These are phyloP conservation scores for Lepidochrysops patricia DNA, from an alignment of 2,888 invertebrate species.

Conservation along the genomic window DNA sequence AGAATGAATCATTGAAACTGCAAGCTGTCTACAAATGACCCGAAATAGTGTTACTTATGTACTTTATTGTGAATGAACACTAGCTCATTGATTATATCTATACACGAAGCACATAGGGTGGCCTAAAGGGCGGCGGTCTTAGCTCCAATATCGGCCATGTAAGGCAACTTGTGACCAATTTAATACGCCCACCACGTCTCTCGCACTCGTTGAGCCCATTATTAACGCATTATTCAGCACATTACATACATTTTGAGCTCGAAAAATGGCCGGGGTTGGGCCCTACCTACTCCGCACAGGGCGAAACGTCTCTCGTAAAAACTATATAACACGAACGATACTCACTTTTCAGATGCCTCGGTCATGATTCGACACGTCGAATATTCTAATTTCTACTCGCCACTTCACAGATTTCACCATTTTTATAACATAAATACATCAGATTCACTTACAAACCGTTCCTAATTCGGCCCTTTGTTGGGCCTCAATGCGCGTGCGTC, in stretches of 20 bases:
- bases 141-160: conserved; percentile 27
- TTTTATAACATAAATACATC: conserved; percentile 86
- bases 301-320: conserved; percentile 49
- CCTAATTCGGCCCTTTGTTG: conserved; percentile 72
- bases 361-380: conserved; percentile 91
- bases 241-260: conserved; percentile 43
- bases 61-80: conserved; percentile 69
- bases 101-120: conserved; percentile 44
- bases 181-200: conserved; percentile 19
- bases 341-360: conserved; percentile 94
- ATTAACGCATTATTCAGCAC: conserved; percentile 34
- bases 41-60: conserved; percentile 49
- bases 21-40: conserved; percentile 56
- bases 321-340: conserved; percentile 52
- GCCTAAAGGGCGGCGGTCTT: conserved; percentile 63
- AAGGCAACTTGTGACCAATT: conserved; percentile 24
- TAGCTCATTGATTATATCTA: conserved; percentile 64
- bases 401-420: conserved; percentile 88
- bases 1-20: conserved; percentile 15
- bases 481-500: conserved; percentile 72
- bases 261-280: conserved; percentile 69
- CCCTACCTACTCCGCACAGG: conserved; percentile 58
- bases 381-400: conserved; percentile 88
- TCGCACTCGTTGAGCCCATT: conserved; percentile 24
- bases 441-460: conserved; percentile 70